A percentile compares a stretch with the other conserved stretches of the same genome.
Conservation (phyloP, 2,797 vertebrate genomes). For the Xenentodon cancila region DNA sequence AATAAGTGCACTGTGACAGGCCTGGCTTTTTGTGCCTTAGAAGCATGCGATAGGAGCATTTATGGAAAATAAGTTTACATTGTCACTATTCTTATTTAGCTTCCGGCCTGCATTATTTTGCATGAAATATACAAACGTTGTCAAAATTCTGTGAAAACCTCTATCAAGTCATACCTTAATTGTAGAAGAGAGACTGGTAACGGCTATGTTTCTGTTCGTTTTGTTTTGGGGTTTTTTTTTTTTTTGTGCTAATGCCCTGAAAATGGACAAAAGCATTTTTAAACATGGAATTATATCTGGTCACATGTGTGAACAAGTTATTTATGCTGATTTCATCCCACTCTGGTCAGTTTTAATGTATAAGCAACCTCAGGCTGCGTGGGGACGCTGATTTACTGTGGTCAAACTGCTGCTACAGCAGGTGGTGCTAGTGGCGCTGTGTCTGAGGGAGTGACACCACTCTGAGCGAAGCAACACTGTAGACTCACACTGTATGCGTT, state of each 20-base stretch:
- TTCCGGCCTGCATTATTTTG: background rate
- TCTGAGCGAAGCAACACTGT: conserved; percentile 4
- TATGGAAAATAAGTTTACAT: conserved; percentile 16
- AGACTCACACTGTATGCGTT: conserved; percentile 9
- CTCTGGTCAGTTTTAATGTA: conserved; percentile 3
- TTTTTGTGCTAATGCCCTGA: background rate
- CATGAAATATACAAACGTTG: too few species aligned
- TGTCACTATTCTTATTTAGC: background rate
- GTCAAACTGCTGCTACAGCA: conserved; percentile 73
- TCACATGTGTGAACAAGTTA: background rate
- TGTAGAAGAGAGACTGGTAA: too few species aligned
- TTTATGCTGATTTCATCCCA: conserved; percentile 4
- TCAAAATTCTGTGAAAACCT: too few species aligned
- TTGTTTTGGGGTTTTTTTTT: too few species aligned
- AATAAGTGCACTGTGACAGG: conserved; percentile 15
- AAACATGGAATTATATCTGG: background rate
- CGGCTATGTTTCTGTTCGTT: too few species aligned
- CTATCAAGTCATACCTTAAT: too few species aligned
- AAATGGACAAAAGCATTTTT: background rate
- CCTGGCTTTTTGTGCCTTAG: conserved; percentile 15
- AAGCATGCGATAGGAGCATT: background rate
- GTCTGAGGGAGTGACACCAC: conserved; percentile 28
- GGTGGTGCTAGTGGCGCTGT: conserved; percentile 80
- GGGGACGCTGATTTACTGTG: conserved; percentile 46
- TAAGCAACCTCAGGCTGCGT: conserved; percentile 23